phyloP scores from a whole-genome alignment of 2,113 vertebrate species.

The Zosterops japonicus region DNA sequence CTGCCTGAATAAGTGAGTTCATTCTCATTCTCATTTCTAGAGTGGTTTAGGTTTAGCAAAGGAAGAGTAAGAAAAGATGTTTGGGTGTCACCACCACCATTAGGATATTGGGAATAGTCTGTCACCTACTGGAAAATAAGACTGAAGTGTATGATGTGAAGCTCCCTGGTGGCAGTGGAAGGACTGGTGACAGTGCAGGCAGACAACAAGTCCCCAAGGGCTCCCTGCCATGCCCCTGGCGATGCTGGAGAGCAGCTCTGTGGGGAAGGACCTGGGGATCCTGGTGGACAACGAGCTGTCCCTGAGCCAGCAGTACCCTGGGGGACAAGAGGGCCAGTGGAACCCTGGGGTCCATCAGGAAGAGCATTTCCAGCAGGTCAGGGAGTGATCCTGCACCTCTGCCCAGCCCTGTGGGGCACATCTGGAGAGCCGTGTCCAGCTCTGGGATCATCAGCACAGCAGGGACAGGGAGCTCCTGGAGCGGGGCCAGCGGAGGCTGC shows the following conservation, averaged over 20 bases:
- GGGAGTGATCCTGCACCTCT: background rate
- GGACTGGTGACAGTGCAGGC: background rate
- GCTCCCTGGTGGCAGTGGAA: background rate
- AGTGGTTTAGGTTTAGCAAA: background rate
- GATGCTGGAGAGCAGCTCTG: background rate
- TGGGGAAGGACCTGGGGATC: background rate
- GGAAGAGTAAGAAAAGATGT: background rate
- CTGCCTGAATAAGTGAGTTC: background rate
- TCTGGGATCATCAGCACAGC: too few species aligned
- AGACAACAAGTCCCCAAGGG: background rate
- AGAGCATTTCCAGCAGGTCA: background rate
- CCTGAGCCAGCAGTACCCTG: background rate
- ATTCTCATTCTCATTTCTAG: background rate
- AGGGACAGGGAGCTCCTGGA: background rate
- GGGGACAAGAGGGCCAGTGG: background rate
- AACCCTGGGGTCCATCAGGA: rapidly evolving
- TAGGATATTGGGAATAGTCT: background rate
- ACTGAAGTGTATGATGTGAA: background rate
- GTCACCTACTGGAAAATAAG: background rate
- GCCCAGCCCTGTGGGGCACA: background rate
- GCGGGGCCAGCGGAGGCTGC: rapidly evolving
- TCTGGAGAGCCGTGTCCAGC: background rate
- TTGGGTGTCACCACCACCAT: background rate
- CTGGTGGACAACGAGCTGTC: background rate
- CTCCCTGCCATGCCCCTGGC: background rate